Base-by-base conservation (phyloP, 1,140 invertebrate species). In the Orius insidiosus region DNA sequence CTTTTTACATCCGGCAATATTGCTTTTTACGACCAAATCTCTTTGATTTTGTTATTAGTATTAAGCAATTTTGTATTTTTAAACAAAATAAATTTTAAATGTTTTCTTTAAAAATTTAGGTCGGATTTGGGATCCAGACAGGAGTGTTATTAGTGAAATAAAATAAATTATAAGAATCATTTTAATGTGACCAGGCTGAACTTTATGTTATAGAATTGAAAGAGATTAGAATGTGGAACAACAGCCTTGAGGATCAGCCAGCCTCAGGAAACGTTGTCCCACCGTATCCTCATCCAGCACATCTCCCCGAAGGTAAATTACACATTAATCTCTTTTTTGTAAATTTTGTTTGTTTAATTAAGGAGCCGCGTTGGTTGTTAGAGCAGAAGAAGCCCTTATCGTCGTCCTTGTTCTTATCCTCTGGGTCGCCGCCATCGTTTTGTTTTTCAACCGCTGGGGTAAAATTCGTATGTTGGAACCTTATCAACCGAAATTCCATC, bases 401-500 rank as follows among this genome's bases (percentile, higher is more conserved):
- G 85, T 92, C 10, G 71, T 86, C 10, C 64, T 89, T 55, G 85
- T 89, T 18, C 65, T 92, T 33, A 69, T 85, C 48, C 76, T 89
- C 7, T 92, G 86, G 86, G 76, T 82, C 3, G 84, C 75, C 0
- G 85, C 85, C 7, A 88, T 92, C 56, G 80, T 79, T 1, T 64
- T 90, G 3, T 90, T 89, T 68, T 87, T 89, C 67, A 88, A 86
- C 59, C 71, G 82, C 31, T 89, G 85, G 86, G 86, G 86, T 10
- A 92, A 92, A 67, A 92, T 90, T 37, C 71, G 87, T 33, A 90
- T 90, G 86, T 66, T 92, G 47, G 66, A 89, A 52, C 86, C 86
- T 1, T 92, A 90, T 60, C 85, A 90, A 57, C 86, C 87, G 5
- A 85, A 86, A 47, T 59, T 56, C 40, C 55, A 57, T 18, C 53